Evolutionary conservation across 1,140 invertebrate species (phyloP), one percentile per base, ranked within the genome.

Genomic region (Harpegnathos saltator): DNA sequence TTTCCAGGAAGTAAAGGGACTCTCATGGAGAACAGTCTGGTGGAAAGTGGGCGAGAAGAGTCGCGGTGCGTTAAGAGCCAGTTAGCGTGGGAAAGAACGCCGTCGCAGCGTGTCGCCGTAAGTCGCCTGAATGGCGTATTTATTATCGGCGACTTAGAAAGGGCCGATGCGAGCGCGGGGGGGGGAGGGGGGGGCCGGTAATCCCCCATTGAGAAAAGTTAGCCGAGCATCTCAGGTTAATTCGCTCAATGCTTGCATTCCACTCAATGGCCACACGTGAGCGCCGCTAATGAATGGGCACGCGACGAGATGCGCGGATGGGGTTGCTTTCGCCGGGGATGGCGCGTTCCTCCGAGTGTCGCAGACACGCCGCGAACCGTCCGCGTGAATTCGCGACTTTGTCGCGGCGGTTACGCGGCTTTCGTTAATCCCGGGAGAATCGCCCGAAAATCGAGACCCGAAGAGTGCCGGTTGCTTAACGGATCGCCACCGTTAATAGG

Each of bases 141-240:
- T 33, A 69, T 80, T 71, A 59, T 59, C n/a, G 33, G 12, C 56
- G 50, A 71, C n/a, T 7, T 58, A 48, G 33, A 80, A 80, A 69
- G 54, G 33, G n/a, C 24, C 24, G 75, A 58, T 69, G 33, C 17
- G 71, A n/a, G 71, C 33, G 22, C 50, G 50, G 68, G 33, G 50
- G 50, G 29, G 15, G 74, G 83, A 59, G 58, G 22, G 62, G 77
- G 68, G 84, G 87, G 83, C 59, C 63, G 38, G 74, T 91, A 91
- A 91, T 92, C 84, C 89, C 56, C 89, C 82, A 92, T 92, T 92
- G 85, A 92, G 84, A 87, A 87, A 87, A 91, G 84, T 88, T 87
- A 91, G 68, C 85, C 85, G 75, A 73, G 89, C 90, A 88, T 90
- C 78, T 59, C 74, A 85, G 90, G 85, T 91, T 91, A 90, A 91